phyloP scores from a whole-genome alignment of 2,888 invertebrate species.

The Mylabris sibirica region DNA sequence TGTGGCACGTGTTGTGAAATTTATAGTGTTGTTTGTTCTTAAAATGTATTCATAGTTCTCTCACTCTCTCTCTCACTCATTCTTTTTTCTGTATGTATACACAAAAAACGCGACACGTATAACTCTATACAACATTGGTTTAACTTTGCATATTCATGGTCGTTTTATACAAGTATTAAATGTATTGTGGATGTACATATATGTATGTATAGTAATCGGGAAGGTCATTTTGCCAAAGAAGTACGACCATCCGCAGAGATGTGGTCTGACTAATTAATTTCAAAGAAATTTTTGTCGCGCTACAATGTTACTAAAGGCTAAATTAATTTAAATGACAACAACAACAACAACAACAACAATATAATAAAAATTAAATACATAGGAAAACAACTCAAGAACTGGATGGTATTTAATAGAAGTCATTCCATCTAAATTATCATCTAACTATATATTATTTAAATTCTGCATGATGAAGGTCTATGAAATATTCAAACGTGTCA shows the following conservation, averaged over 20 bases:
- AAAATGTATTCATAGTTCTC: slow-evolving; percentile 31
- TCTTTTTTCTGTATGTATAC: neutral
- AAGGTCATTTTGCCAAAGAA: slow-evolving; percentile 8
- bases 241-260: slow-evolving; percentile 3
- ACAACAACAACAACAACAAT: neutral
- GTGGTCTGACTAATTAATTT: slow-evolving; percentile 6
- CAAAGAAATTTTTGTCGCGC: neutral
- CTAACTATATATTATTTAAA: slow-evolving; percentile 7
- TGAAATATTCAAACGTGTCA: neutral
- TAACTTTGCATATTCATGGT: slow-evolving; percentile 8
- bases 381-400: slow-evolving; percentile 1
- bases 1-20: slow-evolving; percentile 40
- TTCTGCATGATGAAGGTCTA: neutral
- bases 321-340: neutral
- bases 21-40: slow-evolving; percentile 39
- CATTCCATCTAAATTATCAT: neutral
- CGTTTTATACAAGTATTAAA: neutral
- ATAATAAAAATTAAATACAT: neutral
- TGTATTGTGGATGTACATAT: neutral
- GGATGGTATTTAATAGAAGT: slow-evolving; percentile 6
- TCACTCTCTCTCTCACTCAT: neutral
- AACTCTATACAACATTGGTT: neutral
- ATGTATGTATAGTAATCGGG: slow-evolving; percentile 8
- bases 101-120: neutral
- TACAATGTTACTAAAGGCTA: neutral